Conservation (phyloP, 2,888 invertebrate genomes). For the Amphipoea lucens region DNA sequence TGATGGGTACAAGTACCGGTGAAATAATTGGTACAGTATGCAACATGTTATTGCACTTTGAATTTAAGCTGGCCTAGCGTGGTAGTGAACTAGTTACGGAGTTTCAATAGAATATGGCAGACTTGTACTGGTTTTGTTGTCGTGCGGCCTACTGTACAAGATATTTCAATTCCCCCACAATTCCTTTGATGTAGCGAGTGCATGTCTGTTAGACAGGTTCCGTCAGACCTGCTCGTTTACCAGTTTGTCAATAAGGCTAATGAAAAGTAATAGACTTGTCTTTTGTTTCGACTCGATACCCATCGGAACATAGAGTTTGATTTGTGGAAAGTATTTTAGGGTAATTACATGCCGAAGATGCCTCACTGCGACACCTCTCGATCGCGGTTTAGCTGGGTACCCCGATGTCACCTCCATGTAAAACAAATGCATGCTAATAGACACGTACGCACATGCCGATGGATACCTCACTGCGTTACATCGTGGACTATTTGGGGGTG, state of each 20-base stretch:
- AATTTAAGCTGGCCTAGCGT: background rate
- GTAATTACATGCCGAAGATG: no score
- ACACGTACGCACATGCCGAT: background rate
- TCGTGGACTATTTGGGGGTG: background rate
- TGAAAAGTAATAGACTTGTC: background rate
- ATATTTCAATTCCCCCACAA: background rate
- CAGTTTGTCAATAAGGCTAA: background rate
- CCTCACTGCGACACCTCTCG: background rate
- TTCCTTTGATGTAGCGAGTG: background rate
- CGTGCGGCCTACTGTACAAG: background rate
- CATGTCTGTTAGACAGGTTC: background rate
- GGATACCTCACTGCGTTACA: background rate
- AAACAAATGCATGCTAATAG: background rate
- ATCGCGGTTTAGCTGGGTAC: no score
- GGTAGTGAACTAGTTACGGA: background rate
- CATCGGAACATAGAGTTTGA: background rate
- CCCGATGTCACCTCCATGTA: no score
- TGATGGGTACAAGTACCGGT: background rate
- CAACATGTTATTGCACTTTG: background rate
- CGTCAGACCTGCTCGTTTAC: no score
- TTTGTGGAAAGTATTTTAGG: background rate
- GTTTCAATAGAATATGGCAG: no score
- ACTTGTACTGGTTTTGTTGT: background rate
- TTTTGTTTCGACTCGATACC: no score
- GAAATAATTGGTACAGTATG: background rate